A percentile compares a stretch with the other conserved stretches of the same genome.
These are phyloP conservation scores for Acridotheres tristis DNA, from an alignment of 2,797 vertebrate species.

Conservation along the genomic window DNA sequence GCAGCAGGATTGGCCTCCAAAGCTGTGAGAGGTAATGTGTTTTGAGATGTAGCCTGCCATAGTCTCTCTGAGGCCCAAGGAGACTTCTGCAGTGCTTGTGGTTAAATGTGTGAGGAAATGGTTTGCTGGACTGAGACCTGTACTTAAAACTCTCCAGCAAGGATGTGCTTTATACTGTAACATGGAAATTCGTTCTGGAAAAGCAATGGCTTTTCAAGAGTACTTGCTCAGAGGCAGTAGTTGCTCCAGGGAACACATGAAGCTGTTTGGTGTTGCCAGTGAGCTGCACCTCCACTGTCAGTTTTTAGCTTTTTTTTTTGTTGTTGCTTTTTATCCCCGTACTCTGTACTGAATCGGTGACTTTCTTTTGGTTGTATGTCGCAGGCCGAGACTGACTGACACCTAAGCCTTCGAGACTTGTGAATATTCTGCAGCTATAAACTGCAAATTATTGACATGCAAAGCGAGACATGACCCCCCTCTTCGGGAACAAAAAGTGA, in stretches of 20 bases:
- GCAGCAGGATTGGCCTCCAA: background rate
- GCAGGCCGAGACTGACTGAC: constrained; percentile 85
- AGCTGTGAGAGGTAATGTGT: background rate
- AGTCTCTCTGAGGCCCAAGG: background rate
- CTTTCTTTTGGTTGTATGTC: constrained; percentile 84
- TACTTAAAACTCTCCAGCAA: background rate
- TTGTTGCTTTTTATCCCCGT: background rate
- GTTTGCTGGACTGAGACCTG: background rate
- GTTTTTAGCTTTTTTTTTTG: background rate
- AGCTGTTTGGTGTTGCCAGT: background rate
- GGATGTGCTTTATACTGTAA: fast-evolving
- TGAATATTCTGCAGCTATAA: constrained; percentile 83
- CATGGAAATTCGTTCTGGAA: background rate
- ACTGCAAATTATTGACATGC: constrained; percentile 81
- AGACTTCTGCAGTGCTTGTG: background rate
- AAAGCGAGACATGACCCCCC: constrained; percentile 79
- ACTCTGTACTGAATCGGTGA: constrained; percentile 78
- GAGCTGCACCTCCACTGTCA: background rate
- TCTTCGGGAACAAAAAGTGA: constrained; percentile 79
- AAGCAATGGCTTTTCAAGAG: background rate
- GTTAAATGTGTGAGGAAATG: background rate
- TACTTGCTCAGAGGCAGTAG: background rate
- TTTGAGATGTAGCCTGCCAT: background rate
- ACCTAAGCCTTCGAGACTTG: constrained; percentile 82
- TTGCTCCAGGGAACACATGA: background rate